Base-by-base conservation (phyloP, 1,140 invertebrate species). In the Dryas iulia region DNA sequence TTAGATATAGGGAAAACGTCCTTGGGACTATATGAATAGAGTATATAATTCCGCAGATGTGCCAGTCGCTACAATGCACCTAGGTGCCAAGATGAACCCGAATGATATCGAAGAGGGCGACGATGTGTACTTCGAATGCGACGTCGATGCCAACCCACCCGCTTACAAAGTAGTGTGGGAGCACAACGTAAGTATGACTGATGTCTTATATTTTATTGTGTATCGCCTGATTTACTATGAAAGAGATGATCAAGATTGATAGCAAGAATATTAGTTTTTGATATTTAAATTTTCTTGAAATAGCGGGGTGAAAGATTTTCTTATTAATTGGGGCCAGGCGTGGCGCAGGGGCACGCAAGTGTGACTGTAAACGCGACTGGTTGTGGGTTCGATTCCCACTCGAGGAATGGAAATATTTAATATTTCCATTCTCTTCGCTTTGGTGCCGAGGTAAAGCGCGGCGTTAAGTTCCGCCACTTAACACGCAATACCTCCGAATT, bases 151-250 rank as follows among this genome's bases (percentile, higher is more conserved):
- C 65, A 98, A 98, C 93, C 97, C 97, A 6, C 92, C 93, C 53
- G 95, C 96, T 77, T 97, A 97, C 86, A 97, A 97, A 95, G 95
- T 98, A 73, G 93, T 96, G 39, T 98, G 97, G 97, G 96, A 96
- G 82, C 97, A 98, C 90, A 97, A 98, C 87, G 97, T 98, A 93
- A 97, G 96, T 96, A 59, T 14, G 24, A 67, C 33, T 31, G 33
- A 58, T 69, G 18, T 12, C 28, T 52, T 69, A 59, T 63, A 33
- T 33, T 47, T 64, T 53, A 21, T 47, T 18, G 14, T 47, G 21
- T 47, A 47, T 47, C 18, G n/a, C n/a, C 14, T 39, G 0, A 14
- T 14, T 7, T 18, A 39, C n/a, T 18, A 39, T 6, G n/a, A 7
- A 39, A 39, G 1, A 14, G 12, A 39, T 14, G 14, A n/a, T n/a